phyloP scores from a whole-genome alignment of 2,888 invertebrate genomes.

The Drosophila histrio region DNA sequence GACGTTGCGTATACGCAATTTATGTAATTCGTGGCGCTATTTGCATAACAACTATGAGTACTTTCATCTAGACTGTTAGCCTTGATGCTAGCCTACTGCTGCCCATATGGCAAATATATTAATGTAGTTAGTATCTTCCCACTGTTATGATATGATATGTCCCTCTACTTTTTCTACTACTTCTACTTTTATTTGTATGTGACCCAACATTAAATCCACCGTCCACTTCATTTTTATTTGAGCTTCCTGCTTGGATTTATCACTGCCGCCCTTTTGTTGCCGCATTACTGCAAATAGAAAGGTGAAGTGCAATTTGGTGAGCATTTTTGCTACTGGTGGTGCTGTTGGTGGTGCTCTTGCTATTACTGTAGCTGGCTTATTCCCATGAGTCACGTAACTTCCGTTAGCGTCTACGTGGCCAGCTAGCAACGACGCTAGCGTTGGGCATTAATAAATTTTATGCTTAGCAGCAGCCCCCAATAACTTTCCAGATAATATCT shows the following conservation, averaged over 20 bases:
- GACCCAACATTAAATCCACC: constrained; percentile 40
- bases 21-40: constrained; percentile 75
- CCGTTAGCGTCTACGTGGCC: constrained; percentile 65
- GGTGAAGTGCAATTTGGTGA: constrained; percentile 61
- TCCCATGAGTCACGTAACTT: constrained; percentile 76
- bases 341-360: background rate
- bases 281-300: constrained; percentile 49
- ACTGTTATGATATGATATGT: constrained; percentile 38
- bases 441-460: constrained; percentile 75
- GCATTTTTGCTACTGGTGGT: constrained; percentile 20
- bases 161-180: background rate
- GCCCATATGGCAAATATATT: constrained; percentile 9
- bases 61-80: constrained; percentile 25
- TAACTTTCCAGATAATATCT: constrained; percentile 76
- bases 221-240: constrained; percentile 58
- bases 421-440: constrained; percentile 39
- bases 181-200: background rate
- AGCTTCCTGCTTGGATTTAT: constrained; percentile 59
- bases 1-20: constrained; percentile 75
- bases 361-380: constrained; percentile 50
- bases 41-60: constrained; percentile 73
- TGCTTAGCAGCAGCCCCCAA: constrained; percentile 70
- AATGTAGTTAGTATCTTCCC: constrained; percentile 26
- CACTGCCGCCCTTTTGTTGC: constrained; percentile 55
- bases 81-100: background rate